Percentiles rank a stretch among this genome's conserved stretches.
phyloP scores from a whole-genome alignment of 35 echinoderm and acorn worm species.

The Ophiothrix spiculata region DNA sequence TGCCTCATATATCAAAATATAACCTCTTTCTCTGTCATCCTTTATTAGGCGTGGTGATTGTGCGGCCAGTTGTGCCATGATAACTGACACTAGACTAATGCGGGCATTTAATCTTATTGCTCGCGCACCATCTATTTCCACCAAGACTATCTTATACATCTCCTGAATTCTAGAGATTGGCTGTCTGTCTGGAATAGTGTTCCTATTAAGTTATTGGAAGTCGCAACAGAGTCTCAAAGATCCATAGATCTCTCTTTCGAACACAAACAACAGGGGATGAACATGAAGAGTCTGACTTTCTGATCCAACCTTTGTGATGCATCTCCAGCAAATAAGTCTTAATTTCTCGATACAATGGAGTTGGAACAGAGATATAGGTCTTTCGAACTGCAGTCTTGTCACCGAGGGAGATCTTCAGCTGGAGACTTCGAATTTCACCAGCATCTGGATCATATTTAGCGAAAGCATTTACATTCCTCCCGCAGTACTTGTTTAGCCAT shows the following conservation, averaged over 20 bases:
- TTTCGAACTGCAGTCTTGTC: conserved; percentile 19
- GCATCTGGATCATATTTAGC: conserved; percentile 28
- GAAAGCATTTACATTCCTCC: conserved; percentile 5
- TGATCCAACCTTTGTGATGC: conserved; percentile 44
- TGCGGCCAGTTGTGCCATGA: too few species aligned
- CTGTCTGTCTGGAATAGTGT: conserved; percentile 47
- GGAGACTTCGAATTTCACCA: background rate
- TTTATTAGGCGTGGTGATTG: too few species aligned
- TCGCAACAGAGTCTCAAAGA: conserved; percentile 57
- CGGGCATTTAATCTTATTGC: too few species aligned
- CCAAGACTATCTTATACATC: conserved; percentile 56
- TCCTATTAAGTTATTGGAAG: conserved; percentile 55
- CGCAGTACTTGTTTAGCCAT: background rate
- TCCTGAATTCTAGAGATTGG: conserved; percentile 52
- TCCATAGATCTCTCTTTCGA: conserved; percentile 42
- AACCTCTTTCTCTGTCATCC: too few species aligned
- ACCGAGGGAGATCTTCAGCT: conserved; percentile 33
- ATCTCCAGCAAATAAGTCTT: conserved; percentile 49
- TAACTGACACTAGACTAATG: too few species aligned
- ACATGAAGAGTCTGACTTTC: conserved; percentile 45
- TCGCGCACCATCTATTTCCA: conserved; percentile 44
- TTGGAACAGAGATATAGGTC: conserved; percentile 55
- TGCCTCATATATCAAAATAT: too few species aligned
- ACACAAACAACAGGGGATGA: conserved; percentile 69
- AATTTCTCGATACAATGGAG: conserved; percentile 63